phyloP scores from a whole-genome alignment of 2,888 invertebrate species.

The Disparrhopalites patrizii region DNA sequence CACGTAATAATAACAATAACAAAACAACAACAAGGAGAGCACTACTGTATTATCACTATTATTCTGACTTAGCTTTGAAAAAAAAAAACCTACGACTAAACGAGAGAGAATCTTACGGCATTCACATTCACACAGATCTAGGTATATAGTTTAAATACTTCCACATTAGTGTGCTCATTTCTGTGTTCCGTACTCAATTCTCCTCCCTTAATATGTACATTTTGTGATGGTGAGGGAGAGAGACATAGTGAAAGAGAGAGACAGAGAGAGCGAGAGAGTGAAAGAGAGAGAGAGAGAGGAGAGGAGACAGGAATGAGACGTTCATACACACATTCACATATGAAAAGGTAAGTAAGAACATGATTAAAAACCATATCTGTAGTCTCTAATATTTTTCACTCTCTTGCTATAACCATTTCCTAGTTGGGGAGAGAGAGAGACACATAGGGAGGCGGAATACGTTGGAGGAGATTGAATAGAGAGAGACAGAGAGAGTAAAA shows the following conservation, averaged over 20 bases:
- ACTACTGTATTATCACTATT: background rate
- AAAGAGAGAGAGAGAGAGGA: background rate
- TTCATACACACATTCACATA: conserved; percentile 13
- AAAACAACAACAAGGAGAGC: background rate
- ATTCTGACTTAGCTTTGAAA: background rate
- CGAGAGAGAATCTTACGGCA: conserved; percentile 9
- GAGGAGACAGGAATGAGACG: background rate
- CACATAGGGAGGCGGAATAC: background rate
- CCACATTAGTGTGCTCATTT: conserved; percentile 3
- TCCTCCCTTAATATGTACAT: background rate
- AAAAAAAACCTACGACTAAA: background rate
- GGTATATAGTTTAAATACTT: conserved; percentile 21
- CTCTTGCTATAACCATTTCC: conserved; percentile 14
- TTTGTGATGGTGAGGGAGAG: background rate
- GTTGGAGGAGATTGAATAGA: background rate
- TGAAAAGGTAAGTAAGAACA: background rate
- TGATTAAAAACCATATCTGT: conserved; percentile 19
- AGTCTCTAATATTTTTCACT: conserved; percentile 2
- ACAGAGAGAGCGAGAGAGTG: too few relatives aligned
- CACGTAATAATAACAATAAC: background rate
- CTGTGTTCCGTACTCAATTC: conserved; percentile 5
- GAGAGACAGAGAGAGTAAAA: conserved; percentile 7
- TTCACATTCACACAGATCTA: conserved; percentile 19
- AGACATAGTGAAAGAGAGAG: too few relatives aligned
- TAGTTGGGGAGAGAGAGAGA: background rate